phyloP scores from a whole-genome alignment of 1,140 invertebrate species.

The Xylocopa sonorina region DNA sequence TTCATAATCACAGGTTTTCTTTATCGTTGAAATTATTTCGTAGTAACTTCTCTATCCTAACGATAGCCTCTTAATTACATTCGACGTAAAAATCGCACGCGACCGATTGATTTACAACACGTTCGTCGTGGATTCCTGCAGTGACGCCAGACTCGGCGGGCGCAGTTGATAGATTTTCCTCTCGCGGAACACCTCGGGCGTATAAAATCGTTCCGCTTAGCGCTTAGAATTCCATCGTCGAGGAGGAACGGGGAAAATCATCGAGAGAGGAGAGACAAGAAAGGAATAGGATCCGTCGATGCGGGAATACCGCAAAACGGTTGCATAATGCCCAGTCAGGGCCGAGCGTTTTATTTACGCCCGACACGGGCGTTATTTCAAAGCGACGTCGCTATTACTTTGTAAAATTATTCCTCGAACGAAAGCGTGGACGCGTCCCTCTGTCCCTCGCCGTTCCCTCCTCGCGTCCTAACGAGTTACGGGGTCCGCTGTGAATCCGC shows the following conservation, averaged over 20 bases:
- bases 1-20: no score
- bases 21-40: no score
- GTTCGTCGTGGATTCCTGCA: no score
- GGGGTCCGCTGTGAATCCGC: neutral
- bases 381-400: constrained; percentile 15
- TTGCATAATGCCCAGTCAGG: constrained; percentile 39
- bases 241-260: neutral
- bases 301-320: constrained; percentile 22
- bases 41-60: no score
- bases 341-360: constrained; percentile 38
- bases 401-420: constrained; percentile 6
- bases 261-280: neutral
- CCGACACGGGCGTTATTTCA: constrained; percentile 19
- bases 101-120: no score
- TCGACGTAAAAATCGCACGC: no score
- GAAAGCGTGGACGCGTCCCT: neutral
- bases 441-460: neutral
- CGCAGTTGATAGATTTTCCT: no score
- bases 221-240: neutral
- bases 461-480: neutral
- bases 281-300: constrained; percentile 18
- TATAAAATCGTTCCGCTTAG: constrained; percentile 12
- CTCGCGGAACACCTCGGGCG: neutral
- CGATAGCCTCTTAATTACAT: no score
- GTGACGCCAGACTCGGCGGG: no score